Evolutionary conservation across 1,140 invertebrate genomes (phyloP), one percentile per base, ranked within the genome.

Genomic region (Limonius californicus): DNA sequence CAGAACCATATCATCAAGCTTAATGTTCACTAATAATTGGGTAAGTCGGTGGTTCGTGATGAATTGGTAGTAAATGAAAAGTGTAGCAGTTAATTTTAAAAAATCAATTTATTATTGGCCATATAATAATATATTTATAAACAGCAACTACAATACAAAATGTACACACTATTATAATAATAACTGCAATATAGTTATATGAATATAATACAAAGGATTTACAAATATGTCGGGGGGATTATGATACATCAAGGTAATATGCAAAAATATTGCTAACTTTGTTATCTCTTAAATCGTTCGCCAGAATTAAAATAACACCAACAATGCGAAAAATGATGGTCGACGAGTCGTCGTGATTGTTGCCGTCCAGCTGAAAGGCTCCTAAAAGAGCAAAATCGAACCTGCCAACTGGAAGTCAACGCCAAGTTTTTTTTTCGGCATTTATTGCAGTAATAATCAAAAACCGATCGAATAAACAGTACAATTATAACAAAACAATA

Each of bases 131-230:
- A 72, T 72, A 70, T 75, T 75, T 73, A 66, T 68, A 66, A 76
- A 75, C 75, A 76, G 74, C 73, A 76, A 73, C 73, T 76, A 76
- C 75, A 74, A 76, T 76, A 76, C 75, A 76, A 76, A 76, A 76
- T 76, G 72, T 76, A 76, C 74, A 76, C 72, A 74, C 75, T 76
- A 32, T 55, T 27, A 76, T 74, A 64, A 70, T 74, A 70, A 73
- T 72, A 75, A 74, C 72, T 73, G 68, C 58, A 74, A 73, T 73
- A 73, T 70, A 73, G 68, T 71, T 68, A 73, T 74, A 74, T 75
- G 68, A 72, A 74, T 75, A 76, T 76, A 76, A 74, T 75, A 76
- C 74, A 75, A 69, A 69, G 67, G 72, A 72, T 72, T 68, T 76
- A 73, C 69, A 74, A 74, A 73, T 72, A 55, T 27, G 20, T 30